Evolutionary conservation across 2,113 vertebrate species (phyloP).

Genomic region (Heterocephalus glaber): DNA sequence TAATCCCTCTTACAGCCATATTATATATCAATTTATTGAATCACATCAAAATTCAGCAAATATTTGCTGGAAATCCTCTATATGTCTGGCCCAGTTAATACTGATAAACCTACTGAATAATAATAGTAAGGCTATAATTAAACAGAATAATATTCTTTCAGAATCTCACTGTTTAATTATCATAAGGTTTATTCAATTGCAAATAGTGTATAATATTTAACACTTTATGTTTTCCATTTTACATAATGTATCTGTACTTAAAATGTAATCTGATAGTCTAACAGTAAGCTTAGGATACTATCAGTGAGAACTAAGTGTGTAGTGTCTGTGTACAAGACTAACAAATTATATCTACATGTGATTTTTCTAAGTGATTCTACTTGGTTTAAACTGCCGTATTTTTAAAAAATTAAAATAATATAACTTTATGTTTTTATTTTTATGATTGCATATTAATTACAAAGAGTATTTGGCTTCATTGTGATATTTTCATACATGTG

Average conservation of each 20-base stretch:
- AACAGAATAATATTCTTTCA: neutral
- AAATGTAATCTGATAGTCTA: neutral
- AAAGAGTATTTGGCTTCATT: neutral
- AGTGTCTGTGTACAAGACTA: neutral
- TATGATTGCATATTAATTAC: neutral
- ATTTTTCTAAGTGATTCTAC: neutral
- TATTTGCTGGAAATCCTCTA: neutral
- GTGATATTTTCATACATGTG: neutral
- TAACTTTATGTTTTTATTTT: neutral
- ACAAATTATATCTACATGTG: neutral
- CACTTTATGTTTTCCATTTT: neutral
- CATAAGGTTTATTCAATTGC: neutral
- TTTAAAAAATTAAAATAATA: neutral
- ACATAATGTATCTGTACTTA: neutral
- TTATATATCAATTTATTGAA: neutral
- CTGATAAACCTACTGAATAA: neutral
- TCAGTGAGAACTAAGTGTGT: neutral
- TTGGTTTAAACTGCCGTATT: neutral
- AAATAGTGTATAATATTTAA: neutral
- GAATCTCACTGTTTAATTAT: neutral
- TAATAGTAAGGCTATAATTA: neutral
- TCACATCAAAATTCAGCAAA: neutral
- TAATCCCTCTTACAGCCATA: neutral
- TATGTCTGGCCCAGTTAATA: neutral
- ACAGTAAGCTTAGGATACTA: neutral